phyloP scores from a whole-genome alignment of 2,797 vertebrate species.

The Perdix hodgsoniae region DNA sequence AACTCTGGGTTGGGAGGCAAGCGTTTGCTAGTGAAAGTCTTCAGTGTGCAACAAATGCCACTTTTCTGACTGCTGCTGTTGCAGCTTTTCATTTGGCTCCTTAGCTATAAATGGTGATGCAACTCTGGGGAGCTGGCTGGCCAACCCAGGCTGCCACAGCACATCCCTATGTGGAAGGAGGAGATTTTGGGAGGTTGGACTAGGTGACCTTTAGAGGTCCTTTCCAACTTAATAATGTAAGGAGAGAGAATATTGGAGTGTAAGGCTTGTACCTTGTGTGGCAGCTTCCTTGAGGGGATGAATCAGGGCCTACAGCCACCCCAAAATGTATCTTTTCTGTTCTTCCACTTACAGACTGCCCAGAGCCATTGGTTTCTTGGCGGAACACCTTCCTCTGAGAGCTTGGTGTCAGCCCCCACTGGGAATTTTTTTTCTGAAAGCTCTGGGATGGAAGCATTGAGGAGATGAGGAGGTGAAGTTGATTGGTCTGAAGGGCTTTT shows the following conservation, averaged over 20 bases:
- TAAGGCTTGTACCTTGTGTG: not conserved
- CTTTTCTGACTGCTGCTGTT: not conserved
- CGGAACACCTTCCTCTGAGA: not conserved
- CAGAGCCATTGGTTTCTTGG: not conserved
- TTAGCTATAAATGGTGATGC: not conserved
- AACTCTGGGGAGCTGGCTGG: too few species aligned
- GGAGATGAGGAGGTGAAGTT: not conserved
- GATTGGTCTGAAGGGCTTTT: not conserved
- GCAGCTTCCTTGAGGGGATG: too few species aligned
- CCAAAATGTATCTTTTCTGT: not conserved
- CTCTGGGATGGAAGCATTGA: not conserved
- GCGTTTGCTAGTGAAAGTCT: not conserved
- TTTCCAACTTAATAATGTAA: too few species aligned
- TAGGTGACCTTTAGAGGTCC: too few species aligned
- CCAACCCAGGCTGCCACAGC: not conserved
- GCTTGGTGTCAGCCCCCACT: not conserved
- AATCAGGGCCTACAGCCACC: not conserved
- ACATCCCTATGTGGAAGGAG: not conserved
- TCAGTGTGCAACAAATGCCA: not conserved
- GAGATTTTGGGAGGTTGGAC: too few species aligned
- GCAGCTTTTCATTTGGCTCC: not conserved
- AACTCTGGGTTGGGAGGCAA: not conserved
- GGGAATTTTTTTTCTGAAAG: not conserved
- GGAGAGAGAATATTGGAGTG: not conserved
- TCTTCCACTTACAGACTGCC: not conserved